Evolutionary conservation across 2,797 vertebrate species (phyloP).

Genomic region (Lophius americanus): DNA sequence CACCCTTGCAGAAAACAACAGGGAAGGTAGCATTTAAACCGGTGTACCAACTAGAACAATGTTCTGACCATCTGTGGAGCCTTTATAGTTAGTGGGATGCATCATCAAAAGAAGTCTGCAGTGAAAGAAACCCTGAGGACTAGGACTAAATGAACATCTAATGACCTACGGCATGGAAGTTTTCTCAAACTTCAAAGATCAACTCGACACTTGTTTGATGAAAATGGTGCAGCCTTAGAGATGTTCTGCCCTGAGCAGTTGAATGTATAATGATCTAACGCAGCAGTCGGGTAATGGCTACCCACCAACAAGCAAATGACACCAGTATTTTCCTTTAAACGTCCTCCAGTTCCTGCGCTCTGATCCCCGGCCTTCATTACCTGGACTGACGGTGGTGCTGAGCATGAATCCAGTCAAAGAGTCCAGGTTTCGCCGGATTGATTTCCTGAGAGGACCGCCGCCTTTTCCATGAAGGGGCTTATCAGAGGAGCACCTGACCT

Average conservation of each 20-base stretch:
- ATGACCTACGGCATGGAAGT: constrained; percentile 5
- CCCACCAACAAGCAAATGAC: constrained; percentile 56
- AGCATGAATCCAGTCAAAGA: constrained; percentile 16
- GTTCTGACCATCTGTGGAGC: neutral
- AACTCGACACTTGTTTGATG: neutral
- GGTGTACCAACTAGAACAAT: too few species aligned
- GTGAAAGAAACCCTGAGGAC: too few species aligned
- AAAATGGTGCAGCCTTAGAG: neutral
- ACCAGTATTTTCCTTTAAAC: constrained; percentile 52
- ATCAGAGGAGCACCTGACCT: constrained; percentile 60
- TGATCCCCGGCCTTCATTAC: constrained; percentile 14
- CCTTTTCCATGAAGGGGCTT: constrained; percentile 56
- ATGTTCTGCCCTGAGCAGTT: constrained; percentile 7
- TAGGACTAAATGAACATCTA: neutral
- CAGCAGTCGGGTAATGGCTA: constrained; percentile 27
- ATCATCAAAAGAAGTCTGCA: neutral
- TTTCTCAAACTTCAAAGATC: neutral
- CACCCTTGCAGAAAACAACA: neutral
- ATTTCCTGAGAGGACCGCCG: constrained; percentile 54
- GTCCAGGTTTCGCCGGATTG: constrained; percentile 29
- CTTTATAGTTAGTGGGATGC: neutral
- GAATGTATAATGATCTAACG: constrained; percentile 45
- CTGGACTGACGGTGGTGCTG: constrained; percentile 9
- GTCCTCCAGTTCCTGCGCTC: neutral
- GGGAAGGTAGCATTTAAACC: neutral